Evolutionary conservation across 2,888 invertebrate genomes (phyloP).

Genomic region (Teinopalpus imperialis): DNA sequence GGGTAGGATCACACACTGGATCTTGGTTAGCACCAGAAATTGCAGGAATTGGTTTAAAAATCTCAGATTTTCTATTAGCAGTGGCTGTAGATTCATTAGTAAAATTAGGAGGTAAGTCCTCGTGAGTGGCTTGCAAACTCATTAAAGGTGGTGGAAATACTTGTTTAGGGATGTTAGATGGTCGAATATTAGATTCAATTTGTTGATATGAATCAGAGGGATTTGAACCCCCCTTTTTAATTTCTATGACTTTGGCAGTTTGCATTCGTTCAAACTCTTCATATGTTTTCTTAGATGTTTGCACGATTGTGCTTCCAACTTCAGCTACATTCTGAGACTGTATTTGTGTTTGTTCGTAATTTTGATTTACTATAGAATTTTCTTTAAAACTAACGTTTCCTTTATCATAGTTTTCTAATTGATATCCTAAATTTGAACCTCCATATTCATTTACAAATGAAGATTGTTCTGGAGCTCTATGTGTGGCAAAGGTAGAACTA

Average conservation of each 20-base stretch:
- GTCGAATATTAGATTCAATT: constrained; percentile 57
- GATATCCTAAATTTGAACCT: constrained; percentile 71
- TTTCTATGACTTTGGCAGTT: constrained; percentile 84
- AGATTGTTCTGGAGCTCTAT: constrained; percentile 60
- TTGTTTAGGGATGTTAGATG: constrained; percentile 63
- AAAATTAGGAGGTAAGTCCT: constrained; percentile 63
- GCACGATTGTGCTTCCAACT: constrained; percentile 82
- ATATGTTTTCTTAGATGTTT: constrained; percentile 83
- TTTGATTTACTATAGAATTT: constrained; percentile 63
- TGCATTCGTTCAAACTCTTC: constrained; percentile 86
- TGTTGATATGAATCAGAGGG: constrained; percentile 52
- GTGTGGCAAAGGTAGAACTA: constrained; percentile 40
- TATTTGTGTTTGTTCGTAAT: constrained; percentile 67
- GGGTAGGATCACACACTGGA: constrained; percentile 83
- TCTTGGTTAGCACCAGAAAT: constrained; percentile 81
- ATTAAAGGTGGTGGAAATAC: constrained; percentile 66
- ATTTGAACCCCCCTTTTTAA: constrained; percentile 75
- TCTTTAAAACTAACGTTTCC: constrained; percentile 61
- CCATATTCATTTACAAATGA: constrained; percentile 71
- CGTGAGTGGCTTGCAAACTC: constrained; percentile 61
- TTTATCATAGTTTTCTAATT: constrained; percentile 71
- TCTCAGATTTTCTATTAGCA: constrained; percentile 66
- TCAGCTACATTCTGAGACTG: constrained; percentile 78
- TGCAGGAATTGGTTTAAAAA: constrained; percentile 71
- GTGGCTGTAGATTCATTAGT: constrained; percentile 69